Evolutionary conservation across 2,113 vertebrate species (phyloP).

Genomic region (Dipodomys spectabilis): DNA sequence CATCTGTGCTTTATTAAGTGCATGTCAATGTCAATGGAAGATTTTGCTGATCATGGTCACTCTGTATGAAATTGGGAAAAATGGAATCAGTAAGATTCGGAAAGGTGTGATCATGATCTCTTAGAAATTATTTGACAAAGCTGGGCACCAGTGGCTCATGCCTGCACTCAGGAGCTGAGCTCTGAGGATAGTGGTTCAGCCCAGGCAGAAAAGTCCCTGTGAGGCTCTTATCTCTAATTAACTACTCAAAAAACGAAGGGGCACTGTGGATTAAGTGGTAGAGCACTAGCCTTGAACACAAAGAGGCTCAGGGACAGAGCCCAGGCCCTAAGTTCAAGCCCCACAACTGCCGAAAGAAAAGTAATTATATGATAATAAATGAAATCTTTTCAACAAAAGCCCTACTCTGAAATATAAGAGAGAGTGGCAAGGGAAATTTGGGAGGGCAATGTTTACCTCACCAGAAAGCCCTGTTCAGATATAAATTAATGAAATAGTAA

Average conservation of each 20-base stretch:
- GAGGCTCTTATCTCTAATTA: too few species aligned
- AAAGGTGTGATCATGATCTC: slow-evolving; percentile 27
- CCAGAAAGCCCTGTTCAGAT: background rate
- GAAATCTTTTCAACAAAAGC: slow-evolving; percentile 67
- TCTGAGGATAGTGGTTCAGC: too few species aligned
- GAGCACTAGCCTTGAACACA: too few species aligned
- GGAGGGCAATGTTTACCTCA: background rate
- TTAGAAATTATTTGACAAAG: slow-evolving; percentile 56
- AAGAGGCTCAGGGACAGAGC: too few species aligned
- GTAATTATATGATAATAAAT: slow-evolving; percentile 49
- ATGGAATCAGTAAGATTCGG: background rate
- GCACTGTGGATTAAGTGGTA: too few species aligned
- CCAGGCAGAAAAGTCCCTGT: too few species aligned
- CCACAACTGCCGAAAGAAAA: background rate
- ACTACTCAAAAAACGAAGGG: too few species aligned
- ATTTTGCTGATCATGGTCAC: slow-evolving; percentile 67
- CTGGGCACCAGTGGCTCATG: slow-evolving; percentile 12
- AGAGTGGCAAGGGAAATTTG: background rate
- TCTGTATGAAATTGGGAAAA: slow-evolving; percentile 47
- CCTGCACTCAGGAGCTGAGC: too few species aligned
- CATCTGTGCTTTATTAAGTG: slow-evolving; percentile 43
- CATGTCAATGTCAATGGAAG: slow-evolving; percentile 76
- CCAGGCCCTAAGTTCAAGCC: too few species aligned
- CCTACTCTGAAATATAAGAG: background rate
- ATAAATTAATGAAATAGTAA: slow-evolving; percentile 28